Percentiles rank a stretch among this genome's conserved stretches.
Conservation (phyloP, 1,140 invertebrate species). For the Caerostris darwini region DNA sequence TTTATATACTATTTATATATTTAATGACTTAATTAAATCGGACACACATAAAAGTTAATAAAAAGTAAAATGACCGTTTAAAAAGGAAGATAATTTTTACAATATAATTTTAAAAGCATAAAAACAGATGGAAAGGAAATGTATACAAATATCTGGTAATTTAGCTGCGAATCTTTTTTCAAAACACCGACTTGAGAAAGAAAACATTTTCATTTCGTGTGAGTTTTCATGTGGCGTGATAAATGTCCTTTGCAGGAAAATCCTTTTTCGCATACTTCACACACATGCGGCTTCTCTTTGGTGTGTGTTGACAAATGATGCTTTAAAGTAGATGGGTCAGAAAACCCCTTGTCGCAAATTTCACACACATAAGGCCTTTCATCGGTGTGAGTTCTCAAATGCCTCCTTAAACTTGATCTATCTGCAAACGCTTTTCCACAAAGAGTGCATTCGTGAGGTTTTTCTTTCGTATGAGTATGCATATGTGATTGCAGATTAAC, state of each 20-base stretch:
- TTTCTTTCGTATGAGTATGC: not conserved
- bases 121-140: too few species aligned
- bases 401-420: not conserved
- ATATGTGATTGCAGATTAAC: not conserved
- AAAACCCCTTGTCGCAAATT: not conserved
- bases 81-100: too few species aligned
- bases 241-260: not conserved
- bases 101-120: too few species aligned
- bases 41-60: too few species aligned
- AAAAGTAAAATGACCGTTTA: too few species aligned
- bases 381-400: not conserved
- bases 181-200: too few species aligned
- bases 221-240: too few species aligned
- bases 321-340: not conserved
- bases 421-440: not conserved
- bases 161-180: too few species aligned
- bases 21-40: too few species aligned
- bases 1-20: too few species aligned
- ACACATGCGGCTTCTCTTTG: not conserved
- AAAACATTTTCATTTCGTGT: too few species aligned
- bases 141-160: too few species aligned
- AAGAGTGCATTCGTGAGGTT: not conserved
- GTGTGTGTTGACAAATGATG: not conserved
- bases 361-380: not conserved
- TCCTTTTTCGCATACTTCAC: not conserved